These are phyloP conservation scores for Camelus bactrianus DNA, from an alignment of 2,113 vertebrate species.

Conservation along the genomic window DNA sequence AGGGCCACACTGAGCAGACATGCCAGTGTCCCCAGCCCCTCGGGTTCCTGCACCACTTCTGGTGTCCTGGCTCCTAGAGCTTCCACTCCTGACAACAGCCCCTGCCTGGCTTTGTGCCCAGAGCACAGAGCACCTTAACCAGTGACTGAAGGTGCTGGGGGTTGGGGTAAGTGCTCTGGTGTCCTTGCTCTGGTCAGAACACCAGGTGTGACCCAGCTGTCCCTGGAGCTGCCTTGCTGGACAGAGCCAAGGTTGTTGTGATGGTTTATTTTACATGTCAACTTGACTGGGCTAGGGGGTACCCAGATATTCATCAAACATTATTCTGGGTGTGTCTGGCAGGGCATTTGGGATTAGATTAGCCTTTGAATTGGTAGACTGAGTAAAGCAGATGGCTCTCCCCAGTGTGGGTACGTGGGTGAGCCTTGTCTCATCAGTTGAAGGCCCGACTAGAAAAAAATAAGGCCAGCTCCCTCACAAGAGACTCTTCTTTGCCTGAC, in stretches of 20 bases:
- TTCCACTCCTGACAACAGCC: fast-evolving
- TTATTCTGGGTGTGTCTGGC: not conserved
- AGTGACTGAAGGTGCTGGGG: not conserved
- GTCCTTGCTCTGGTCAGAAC: not conserved
- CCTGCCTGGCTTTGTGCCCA: not conserved
- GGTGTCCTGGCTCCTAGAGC: not conserved
- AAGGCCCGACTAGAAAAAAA: not conserved
- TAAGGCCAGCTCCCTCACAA: not conserved
- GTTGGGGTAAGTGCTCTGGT: not conserved
- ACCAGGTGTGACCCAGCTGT: not conserved
- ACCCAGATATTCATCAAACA: not conserved
- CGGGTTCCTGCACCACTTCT: fast-evolving
- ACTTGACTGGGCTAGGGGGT: not conserved
- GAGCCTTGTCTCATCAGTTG: not conserved
- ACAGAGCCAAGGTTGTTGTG: not conserved
- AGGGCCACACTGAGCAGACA: not conserved
- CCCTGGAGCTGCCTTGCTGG: not conserved
- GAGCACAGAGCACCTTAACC: not conserved
- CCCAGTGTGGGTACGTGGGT: too few relatives aligned
- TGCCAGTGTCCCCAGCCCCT: fast-evolving
- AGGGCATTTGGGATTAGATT: not conserved
- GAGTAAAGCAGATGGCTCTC: not conserved
- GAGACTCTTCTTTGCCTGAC: not conserved
- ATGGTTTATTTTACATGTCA: not conserved
- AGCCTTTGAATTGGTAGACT: fast-evolving